phyloP scores from a whole-genome alignment of 2,797 vertebrate species.

The Pseudochromis fuscus region DNA sequence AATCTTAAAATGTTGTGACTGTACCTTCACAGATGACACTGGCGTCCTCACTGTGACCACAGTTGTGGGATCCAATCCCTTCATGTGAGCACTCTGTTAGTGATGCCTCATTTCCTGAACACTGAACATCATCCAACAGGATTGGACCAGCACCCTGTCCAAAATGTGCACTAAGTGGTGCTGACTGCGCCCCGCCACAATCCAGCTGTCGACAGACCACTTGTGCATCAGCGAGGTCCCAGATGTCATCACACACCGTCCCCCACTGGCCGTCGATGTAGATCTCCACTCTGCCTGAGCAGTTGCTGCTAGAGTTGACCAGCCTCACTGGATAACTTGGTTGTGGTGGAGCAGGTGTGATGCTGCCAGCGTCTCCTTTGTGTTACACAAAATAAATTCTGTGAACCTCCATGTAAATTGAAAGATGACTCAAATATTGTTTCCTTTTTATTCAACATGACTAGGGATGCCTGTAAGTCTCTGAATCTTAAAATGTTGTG shows the following conservation, averaged over 20 bases:
- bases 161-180: neutral
- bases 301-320: neutral
- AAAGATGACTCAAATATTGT: too few relatives aligned
- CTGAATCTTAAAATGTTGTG: too few relatives aligned
- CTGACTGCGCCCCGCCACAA: neutral
- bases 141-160: neutral
- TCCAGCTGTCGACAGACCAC: constrained; percentile 7
- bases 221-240: neutral
- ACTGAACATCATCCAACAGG: neutral
- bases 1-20: neutral
- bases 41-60: neutral
- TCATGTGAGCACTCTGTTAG: neutral
- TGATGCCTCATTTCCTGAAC: neutral
- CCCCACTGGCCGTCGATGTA: neutral
- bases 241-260: neutral
- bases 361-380: too few relatives aligned
- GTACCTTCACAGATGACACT: neutral
- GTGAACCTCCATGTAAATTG: too few relatives aligned
- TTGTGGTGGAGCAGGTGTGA: too few relatives aligned
- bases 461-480: too few relatives aligned
- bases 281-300: neutral
- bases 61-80: neutral
- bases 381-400: too few relatives aligned
- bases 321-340: neutral
- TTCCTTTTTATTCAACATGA: too few relatives aligned